Conservation (phyloP, 1,140 invertebrate genomes). For the Drosophila busckii region DNA sequence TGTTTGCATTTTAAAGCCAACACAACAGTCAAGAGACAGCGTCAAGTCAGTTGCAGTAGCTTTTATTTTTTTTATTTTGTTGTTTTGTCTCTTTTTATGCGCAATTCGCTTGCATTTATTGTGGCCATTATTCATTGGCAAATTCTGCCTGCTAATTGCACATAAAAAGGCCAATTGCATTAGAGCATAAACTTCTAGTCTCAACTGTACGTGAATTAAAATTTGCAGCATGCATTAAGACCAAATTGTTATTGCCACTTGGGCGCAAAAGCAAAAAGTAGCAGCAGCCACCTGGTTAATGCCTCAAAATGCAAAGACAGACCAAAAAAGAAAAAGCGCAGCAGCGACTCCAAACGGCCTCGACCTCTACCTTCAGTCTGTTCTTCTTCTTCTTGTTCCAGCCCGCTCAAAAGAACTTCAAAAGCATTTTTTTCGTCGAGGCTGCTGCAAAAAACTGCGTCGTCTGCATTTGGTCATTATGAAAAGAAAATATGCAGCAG, state of each 20-base stretch:
- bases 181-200: constrained; percentile 33
- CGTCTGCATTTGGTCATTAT: constrained; percentile 70
- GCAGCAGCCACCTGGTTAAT: constrained; percentile 1
- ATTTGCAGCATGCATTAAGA: constrained; percentile 30
- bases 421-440: constrained; percentile 53
- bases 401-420: constrained; percentile 70
- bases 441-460: constrained; percentile 11
- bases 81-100: constrained; percentile 15
- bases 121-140: constrained; percentile 4
- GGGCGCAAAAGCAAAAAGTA: constrained; percentile 27
- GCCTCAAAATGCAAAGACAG: constrained; percentile 13
- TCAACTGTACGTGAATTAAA: constrained; percentile 8
- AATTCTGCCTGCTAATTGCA: constrained; percentile 34
- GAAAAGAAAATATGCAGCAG: constrained; percentile 55
- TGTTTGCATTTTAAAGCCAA: constrained; percentile 35
- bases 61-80: constrained; percentile 22
- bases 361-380: too few relatives aligned
- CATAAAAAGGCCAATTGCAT: constrained; percentile 39
- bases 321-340: constrained; percentile 1
- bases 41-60: too few relatives aligned
- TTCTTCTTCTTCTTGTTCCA: too few relatives aligned
- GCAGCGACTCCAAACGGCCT: too few relatives aligned
- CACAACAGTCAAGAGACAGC: background rate
- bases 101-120: constrained; percentile 36
- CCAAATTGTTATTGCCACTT: constrained; percentile 71